Evolutionary conservation across 2,113 vertebrate genomes (phyloP), one percentile per base, ranked within the genome.

Genomic region (Pomatostomus ruficeps): DNA sequence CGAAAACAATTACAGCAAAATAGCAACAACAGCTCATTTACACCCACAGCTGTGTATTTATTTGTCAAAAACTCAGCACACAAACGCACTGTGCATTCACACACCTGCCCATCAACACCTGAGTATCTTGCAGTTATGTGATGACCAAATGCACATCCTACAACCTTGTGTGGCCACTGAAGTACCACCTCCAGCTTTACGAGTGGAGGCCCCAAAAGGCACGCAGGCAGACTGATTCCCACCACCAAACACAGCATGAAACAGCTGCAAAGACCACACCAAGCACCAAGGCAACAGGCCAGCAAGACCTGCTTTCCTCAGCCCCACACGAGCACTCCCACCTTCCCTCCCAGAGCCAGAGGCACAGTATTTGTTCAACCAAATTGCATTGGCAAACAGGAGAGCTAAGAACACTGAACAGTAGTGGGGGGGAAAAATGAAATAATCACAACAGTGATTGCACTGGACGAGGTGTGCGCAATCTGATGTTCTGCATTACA

Each of bases 61-160:
- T 54, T 29, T 52, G 43, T 20, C 4, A 2, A 59, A 90, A 73
- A 4, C 42, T 58, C 25, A 65, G 55, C 19, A 58, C 46, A 77
- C 14, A 84, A 72, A 91, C 14, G 68, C 10, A 26, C 9, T 11
- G 13, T 14, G 14, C n/a, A n/a, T 24, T 36, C 28, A 54, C 36
- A 52, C 42, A 38, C 17, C 24, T 73, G 29, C 14, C 26, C 35
- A 42, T 14, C 18, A 55, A 40, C n/a, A 58, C 12, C 2, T 19
- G 12, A 48, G 1, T 9, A 38, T 12, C 61, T 11, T 3, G 0
- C 52, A 35, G 48, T 2, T 2, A 25, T 3, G 16, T 31, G 15
- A 70, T 18, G 29, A 52, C 24, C 14, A 73, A 65, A 24, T 20
- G 38, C 42, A 40, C 0, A 0, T 3, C 24, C n/a, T 9, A 62